A percentile compares a stretch with the other conserved stretches of the same genome.
Conservation (phyloP, 2,888 invertebrate genomes). For the Noctua janthina region DNA sequence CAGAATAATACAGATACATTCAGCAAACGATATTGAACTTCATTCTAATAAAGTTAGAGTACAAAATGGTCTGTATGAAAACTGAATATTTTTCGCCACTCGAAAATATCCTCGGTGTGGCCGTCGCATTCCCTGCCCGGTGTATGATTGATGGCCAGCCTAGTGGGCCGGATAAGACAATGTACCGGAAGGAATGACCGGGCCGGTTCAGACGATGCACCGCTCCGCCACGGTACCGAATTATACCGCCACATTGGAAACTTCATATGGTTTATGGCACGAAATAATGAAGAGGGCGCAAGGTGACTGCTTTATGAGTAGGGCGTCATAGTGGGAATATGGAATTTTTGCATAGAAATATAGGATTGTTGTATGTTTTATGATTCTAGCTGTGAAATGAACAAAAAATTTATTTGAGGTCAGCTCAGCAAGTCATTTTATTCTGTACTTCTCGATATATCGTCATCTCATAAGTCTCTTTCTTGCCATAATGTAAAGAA, state of each 20-base stretch:
- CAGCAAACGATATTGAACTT: slow-evolving; percentile 17
- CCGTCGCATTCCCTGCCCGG: slow-evolving; percentile 66
- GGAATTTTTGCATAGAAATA: background rate
- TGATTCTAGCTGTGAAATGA: background rate
- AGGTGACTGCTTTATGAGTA: slow-evolving; percentile 15
- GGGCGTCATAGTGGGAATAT: background rate
- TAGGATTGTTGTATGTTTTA: background rate
- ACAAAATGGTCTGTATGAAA: slow-evolving; percentile 42
- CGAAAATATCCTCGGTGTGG: slow-evolving; percentile 65
- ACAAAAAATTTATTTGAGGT: background rate
- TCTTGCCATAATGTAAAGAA: too few relatives aligned
- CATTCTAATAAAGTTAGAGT: slow-evolving; percentile 1
- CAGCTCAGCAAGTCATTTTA: background rate
- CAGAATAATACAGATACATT: slow-evolving; percentile 46
- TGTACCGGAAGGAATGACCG: slow-evolving; percentile 82
- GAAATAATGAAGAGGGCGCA: slow-evolving; percentile 60
- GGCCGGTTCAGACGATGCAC: slow-evolving; percentile 63
- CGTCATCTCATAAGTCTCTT: too few relatives aligned
- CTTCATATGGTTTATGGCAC: slow-evolving; percentile 53
- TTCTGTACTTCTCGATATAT: background rate
- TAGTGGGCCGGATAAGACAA: slow-evolving; percentile 83
- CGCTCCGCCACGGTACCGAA: slow-evolving; percentile 39
- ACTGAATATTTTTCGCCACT: slow-evolving; percentile 61
- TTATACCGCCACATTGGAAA: slow-evolving; percentile 60
- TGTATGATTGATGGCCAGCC: slow-evolving; percentile 78